A percentile compares a stretch with the other conserved stretches of the same genome.
Evolutionary conservation across 2,113 vertebrate genomes (phyloP).

Genomic region (Psettodes erumei): DNA sequence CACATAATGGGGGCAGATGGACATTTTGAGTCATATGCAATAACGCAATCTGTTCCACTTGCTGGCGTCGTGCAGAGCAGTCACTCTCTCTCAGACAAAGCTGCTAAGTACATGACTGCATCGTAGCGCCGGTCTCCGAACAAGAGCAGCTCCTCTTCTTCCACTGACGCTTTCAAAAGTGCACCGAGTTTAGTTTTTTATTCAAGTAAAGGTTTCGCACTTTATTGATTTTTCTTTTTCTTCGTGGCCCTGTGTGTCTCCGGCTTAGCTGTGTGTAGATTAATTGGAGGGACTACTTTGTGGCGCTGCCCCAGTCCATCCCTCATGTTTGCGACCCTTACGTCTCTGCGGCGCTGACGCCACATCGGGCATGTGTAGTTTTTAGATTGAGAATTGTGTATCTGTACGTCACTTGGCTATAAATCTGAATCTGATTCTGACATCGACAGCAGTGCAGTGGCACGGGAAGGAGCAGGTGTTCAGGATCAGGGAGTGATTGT

Average conservation of each 20-base stretch:
- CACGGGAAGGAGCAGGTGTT: no score
- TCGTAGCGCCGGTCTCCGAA: constrained; percentile 54
- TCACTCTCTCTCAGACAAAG: constrained; percentile 55
- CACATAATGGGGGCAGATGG: constrained; percentile 75
- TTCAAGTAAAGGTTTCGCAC: constrained; percentile 58
- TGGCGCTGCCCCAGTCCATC: constrained; percentile 14
- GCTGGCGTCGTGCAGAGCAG: constrained; percentile 45
- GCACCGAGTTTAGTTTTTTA: constrained; percentile 49
- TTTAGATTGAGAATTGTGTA: no score
- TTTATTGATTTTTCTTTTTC: constrained; percentile 57
- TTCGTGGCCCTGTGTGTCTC: constrained; percentile 38
- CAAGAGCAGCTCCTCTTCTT: constrained; percentile 31
- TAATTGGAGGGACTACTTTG: constrained; percentile 50
- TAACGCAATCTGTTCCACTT: constrained; percentile 73
- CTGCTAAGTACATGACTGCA: constrained; percentile 47
- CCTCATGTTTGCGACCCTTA: background rate
- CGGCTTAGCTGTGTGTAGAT: constrained; percentile 37
- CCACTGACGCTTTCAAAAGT: constrained; percentile 32
- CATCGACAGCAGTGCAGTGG: no score
- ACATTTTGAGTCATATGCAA: constrained; percentile 70
- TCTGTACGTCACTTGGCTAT: no score
- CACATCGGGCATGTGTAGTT: no score
- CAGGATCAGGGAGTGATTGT: background rate
- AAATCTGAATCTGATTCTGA: no score
- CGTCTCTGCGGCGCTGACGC: background rate